Evolutionary conservation across 2,797 vertebrate species (phyloP).

Genomic region (Heteromormyrus szaboi): DNA sequence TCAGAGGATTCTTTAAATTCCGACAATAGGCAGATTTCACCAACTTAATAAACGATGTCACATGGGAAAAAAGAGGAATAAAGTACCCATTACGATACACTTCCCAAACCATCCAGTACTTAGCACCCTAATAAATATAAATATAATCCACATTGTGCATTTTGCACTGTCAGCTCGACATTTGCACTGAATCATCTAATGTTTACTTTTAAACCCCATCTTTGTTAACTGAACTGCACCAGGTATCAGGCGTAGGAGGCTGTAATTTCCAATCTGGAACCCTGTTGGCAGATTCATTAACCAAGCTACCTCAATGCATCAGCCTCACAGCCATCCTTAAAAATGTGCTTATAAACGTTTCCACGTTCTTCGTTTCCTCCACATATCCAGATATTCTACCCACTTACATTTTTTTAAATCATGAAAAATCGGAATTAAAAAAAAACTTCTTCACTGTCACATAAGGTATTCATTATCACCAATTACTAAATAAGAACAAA

Average conservation of each 20-base stretch:
- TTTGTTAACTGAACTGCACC: background rate
- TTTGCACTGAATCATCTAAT: background rate
- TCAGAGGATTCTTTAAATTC: background rate
- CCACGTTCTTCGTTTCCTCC: background rate
- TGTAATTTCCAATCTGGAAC: background rate
- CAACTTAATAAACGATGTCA: background rate
- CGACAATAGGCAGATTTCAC: background rate
- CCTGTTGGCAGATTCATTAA: background rate
- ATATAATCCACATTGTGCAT: background rate
- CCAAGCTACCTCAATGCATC: background rate
- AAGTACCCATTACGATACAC: background rate
- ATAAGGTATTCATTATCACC: background rate
- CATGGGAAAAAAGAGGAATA: background rate
- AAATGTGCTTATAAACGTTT: background rate
- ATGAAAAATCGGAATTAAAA: background rate
- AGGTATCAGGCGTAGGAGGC: background rate
- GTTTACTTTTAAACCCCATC: background rate
- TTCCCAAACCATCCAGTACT: background rate
- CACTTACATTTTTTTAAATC: background rate
- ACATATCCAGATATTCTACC: background rate
- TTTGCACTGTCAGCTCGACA: slow-evolving; percentile 2
- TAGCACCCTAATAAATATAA: background rate
- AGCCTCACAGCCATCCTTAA: background rate
- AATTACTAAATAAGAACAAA: background rate
- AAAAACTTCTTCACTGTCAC: background rate